phyloP scores from a whole-genome alignment of 2,888 invertebrate species.

The Platerodrilus igneus region DNA sequence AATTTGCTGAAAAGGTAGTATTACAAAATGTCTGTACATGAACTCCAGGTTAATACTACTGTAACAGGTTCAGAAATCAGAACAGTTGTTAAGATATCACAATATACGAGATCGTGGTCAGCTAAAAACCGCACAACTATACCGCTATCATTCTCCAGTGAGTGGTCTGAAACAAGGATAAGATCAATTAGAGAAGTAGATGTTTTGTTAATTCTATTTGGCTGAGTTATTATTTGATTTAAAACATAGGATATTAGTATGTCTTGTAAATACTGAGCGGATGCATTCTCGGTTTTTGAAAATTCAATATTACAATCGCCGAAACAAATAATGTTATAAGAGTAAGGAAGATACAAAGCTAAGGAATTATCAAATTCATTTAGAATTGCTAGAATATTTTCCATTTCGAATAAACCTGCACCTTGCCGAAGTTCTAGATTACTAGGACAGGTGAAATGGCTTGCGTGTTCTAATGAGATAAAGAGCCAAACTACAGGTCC shows the following conservation, averaged over 20 bases:
- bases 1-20: too few species aligned
- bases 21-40: too few species aligned
- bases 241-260: background rate
- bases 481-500: too few species aligned
- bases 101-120: background rate
- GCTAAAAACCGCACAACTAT: background rate
- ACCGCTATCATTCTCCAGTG: background rate
- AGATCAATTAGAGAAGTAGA: background rate
- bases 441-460: too few species aligned
- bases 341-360: background rate
- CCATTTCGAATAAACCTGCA: too few species aligned
- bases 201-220: background rate
- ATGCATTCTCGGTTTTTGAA: background rate
- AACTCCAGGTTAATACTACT: too few species aligned
- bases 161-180: background rate
- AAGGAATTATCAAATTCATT: background rate
- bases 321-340: background rate
- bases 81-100: too few species aligned
- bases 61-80: too few species aligned
- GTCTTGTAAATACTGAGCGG: background rate
- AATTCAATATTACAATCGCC: slow-evolving; percentile 2
- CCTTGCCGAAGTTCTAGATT: too few species aligned
- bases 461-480: too few species aligned
- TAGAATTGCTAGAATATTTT: background rate
- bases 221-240: slow-evolving; percentile 1